Conservation (phyloP, 2,113 vertebrate species). For the Manacus vitellinus region DNA sequence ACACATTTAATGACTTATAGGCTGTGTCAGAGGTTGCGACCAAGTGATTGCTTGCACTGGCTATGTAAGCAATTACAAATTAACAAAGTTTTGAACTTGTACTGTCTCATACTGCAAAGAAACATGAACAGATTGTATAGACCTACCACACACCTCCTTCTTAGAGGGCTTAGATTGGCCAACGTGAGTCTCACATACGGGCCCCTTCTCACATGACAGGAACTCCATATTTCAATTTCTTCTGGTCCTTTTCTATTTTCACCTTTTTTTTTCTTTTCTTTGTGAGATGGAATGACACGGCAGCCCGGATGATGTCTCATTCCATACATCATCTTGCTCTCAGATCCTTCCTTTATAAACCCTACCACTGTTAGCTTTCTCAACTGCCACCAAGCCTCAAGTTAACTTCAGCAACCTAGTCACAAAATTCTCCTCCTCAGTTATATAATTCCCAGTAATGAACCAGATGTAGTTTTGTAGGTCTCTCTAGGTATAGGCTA, state of each 20-base stretch:
- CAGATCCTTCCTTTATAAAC: neutral
- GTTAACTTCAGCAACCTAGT: neutral
- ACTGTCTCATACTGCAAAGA: neutral
- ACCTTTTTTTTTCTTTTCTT: neutral
- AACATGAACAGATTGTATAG: neutral
- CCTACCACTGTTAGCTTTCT: neutral
- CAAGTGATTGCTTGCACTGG: neutral
- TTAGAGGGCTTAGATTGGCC: neutral
- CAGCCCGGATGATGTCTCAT: neutral
- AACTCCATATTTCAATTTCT: neutral
- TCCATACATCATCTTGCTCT: neutral
- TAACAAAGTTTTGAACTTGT: neutral
- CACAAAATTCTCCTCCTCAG: neutral
- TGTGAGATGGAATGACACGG: neutral
- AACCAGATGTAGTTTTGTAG: neutral
- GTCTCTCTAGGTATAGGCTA: neutral
- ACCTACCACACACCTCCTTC: neutral
- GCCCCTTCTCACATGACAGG: neutral
- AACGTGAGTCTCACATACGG: rapidly evolving
- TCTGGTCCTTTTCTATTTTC: neutral
- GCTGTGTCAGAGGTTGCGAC: neutral
- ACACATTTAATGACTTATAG: neutral
- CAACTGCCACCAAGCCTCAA: neutral
- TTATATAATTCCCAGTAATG: neutral
- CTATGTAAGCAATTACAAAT: neutral